Evolutionary conservation across 2,888 invertebrate genomes (phyloP).

Genomic region (Cheilosia vulpina): DNA sequence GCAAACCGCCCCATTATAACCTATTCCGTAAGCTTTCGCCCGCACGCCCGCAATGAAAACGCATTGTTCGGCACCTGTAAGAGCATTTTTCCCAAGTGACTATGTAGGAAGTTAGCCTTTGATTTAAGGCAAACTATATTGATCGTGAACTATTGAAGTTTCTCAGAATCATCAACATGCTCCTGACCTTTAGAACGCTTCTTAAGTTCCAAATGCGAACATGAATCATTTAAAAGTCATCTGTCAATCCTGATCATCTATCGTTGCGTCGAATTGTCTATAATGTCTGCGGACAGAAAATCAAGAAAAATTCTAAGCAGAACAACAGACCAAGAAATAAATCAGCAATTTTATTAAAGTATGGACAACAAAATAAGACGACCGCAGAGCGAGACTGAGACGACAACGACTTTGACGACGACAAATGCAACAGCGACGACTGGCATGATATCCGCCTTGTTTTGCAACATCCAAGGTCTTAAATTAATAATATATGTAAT

Average conservation of each 20-base stretch:
- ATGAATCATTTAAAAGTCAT: slow-evolving; percentile 45
- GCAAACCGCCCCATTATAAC: too few species aligned
- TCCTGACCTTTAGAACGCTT: slow-evolving; percentile 25
- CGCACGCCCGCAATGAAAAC: too few species aligned
- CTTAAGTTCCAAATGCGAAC: neutral
- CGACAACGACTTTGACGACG: neutral
- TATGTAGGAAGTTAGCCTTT: too few species aligned
- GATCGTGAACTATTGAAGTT: neutral
- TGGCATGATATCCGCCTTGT: slow-evolving; percentile 62
- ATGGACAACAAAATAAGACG: slow-evolving; percentile 44
- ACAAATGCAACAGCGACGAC: slow-evolving; percentile 1
- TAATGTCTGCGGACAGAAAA: slow-evolving; percentile 2
- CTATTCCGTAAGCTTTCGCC: too few species aligned
- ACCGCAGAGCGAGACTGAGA: slow-evolving; percentile 34
- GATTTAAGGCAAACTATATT: too few species aligned
- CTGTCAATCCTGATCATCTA: slow-evolving; percentile 41
- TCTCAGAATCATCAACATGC: neutral
- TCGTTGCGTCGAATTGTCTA: slow-evolving; percentile 27
- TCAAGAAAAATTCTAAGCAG: slow-evolving; percentile 8
- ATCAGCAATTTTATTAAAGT: slow-evolving; percentile 64
- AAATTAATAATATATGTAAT: slow-evolving; percentile 73
- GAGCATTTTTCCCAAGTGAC: too few species aligned
- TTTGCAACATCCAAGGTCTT: slow-evolving; percentile 71
- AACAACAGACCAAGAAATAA: slow-evolving; percentile 53
- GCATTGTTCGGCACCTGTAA: too few species aligned